Base-by-base conservation (phyloP, 2,113 vertebrate species). In the Lichenostomus cassidix region DNA sequence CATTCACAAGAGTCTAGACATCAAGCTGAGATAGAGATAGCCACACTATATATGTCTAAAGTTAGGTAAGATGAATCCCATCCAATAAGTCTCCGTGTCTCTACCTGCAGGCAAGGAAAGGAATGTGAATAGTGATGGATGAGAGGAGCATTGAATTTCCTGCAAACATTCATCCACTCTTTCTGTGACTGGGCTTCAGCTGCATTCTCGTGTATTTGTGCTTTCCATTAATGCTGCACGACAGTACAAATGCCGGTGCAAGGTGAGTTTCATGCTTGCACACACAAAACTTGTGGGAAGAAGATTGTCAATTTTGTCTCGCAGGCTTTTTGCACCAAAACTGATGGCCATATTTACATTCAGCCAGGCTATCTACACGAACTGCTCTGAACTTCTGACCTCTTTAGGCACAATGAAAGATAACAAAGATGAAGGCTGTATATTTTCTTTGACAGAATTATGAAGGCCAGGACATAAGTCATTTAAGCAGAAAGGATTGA, bases 331-430 rank as follows among this genome's bases (percentile, higher is more conserved):
- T 94, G 80, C 88, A 78, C 90, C 88, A 90, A 71, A 96, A 85
- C 90, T 89, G 92, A 94, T 94, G 95, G 90, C 68, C 76, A 8
- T 64, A 96, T 97, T 96, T 96, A 95, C 94, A 94, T 94, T 94
- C 90, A 92, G 88, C 56, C 79, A 81, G 90, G 87, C 94, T 92
- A 91, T 94, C 94, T 92, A 52, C 49, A 79, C 25, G 1, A 95
- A 84, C 90, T 90, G 95, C 88, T 90, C 88, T 96, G 93, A 96
- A 96, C 95, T 97, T 94, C 92, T 95, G 95, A 95, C 96, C 96
- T 96, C 85, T 95, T 97, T 97, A 95, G 95, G 94, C 93, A 96
- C 92, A 92, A 95, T 94, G 95, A 96, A 96, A 96, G 95, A 96
- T 92, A 97, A 95, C 92, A 94, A 94, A 97, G 94, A 96, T 96